Conservation (phyloP, 37 sponge, comb jelly and placozoan genomes). For the Ianthella basta region DNA sequence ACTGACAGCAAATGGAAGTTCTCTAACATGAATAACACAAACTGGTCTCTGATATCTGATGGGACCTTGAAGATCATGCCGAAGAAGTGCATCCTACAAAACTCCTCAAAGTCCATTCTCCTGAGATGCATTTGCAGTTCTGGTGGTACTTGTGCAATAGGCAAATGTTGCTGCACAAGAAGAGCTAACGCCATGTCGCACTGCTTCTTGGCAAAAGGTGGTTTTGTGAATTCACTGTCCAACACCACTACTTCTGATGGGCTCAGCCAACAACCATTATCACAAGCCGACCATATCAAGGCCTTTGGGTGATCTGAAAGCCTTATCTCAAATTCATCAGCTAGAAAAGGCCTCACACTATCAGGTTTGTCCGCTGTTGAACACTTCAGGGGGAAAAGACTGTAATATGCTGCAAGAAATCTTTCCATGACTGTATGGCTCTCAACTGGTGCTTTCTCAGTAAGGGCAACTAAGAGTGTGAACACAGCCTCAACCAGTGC, state of each 20-base stretch:
- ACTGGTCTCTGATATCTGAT: constrained; percentile 22
- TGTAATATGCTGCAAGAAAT: constrained; percentile 46
- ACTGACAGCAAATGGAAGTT: not conserved
- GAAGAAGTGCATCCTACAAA: not conserved
- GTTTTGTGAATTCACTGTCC: not conserved
- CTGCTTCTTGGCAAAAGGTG: not conserved
- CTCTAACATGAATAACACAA: constrained; percentile 32
- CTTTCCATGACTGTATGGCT: not conserved
- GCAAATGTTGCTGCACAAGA: not conserved
- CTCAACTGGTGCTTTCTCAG: constrained; percentile 13
- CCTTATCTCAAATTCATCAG: not conserved
- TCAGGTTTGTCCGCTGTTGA: not conserved
- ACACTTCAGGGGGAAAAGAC: constrained; percentile 38
- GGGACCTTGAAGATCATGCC: no score
- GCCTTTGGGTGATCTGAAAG: not conserved
- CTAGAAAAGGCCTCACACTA: not conserved
- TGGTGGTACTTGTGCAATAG: not conserved
- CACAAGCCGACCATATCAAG: not conserved
- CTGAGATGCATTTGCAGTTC: not conserved
- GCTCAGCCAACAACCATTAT: constrained; percentile 57
- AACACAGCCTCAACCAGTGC: constrained; percentile 48
- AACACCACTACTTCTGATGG: constrained; percentile 36
- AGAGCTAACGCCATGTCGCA: not conserved
- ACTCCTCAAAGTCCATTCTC: not conserved
- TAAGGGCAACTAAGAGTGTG: constrained; percentile 26